phyloP scores from a whole-genome alignment of 2,797 vertebrate species.

The Graptemys geographica region DNA sequence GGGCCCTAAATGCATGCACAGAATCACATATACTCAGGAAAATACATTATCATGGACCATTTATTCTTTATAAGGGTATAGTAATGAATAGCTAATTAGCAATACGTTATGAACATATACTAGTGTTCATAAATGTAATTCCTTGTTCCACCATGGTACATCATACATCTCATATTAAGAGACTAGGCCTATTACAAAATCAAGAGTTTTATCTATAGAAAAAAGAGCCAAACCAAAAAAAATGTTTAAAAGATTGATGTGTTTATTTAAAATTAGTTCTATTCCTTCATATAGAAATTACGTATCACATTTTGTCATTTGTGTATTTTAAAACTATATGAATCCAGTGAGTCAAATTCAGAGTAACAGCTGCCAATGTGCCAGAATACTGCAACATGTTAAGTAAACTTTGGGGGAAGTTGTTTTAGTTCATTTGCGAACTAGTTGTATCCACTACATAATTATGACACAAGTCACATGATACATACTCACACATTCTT shows the following conservation, averaged over 20 bases:
- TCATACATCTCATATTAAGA: not conserved
- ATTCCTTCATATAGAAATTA: not conserved
- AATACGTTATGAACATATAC: slow-evolving; percentile 37
- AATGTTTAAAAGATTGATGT: not conserved
- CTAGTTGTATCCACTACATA: slow-evolving; percentile 29
- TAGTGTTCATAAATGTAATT: not conserved
- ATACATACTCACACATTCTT: slow-evolving; percentile 14
- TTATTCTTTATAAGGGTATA: not conserved
- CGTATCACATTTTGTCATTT: not conserved
- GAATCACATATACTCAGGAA: not conserved
- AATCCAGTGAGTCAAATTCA: not conserved
- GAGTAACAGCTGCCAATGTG: not conserved
- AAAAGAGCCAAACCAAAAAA: not conserved
- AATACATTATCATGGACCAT: not conserved
- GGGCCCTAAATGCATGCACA: not conserved
- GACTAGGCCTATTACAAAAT: not conserved
- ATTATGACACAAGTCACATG: not conserved
- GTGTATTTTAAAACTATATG: not conserved
- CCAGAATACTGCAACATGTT: not conserved
- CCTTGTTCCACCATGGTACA: not conserved
- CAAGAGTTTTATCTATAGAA: not conserved
- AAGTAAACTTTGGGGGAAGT: slow-evolving; percentile 1
- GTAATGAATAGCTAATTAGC: slow-evolving; percentile 28
- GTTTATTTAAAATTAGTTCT: not conserved
- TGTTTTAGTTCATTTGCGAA: slow-evolving; percentile 15